Evolutionary conservation across 2,113 vertebrate species (phyloP).

Genomic region (Pseudorasbora parva): DNA sequence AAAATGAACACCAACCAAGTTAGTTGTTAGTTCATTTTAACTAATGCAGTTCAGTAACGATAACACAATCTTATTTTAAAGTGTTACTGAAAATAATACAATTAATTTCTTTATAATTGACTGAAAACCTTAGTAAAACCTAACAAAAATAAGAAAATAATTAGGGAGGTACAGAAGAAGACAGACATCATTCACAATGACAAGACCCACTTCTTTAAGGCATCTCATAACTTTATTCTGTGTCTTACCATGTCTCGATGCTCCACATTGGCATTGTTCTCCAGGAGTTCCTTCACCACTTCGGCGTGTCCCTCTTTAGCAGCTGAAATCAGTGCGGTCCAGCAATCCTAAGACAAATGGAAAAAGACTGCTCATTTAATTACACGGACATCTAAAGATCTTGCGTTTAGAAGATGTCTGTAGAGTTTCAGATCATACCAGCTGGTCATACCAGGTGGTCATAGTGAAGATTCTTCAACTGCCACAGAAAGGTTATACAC

Average conservation of each 20-base stretch:
- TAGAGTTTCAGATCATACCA: conserved; percentile 66
- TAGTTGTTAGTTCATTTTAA: too few species aligned
- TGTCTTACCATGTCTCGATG: conserved; percentile 92
- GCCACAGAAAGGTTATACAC: neutral
- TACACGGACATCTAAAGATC: conserved; percentile 2
- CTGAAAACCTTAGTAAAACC: neutral
- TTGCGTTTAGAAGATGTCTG: neutral
- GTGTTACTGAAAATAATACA: too few species aligned
- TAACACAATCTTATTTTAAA: too few species aligned
- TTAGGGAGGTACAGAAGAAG: neutral
- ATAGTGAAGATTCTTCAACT: conserved; percentile 53
- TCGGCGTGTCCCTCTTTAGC: conserved; percentile 92
- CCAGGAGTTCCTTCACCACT: conserved; percentile 88
- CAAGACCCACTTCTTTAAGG: neutral
- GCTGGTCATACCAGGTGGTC: conserved; percentile 75
- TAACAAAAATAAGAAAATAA: too few species aligned
- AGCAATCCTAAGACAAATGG: conserved; percentile 85
- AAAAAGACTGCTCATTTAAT: neutral
- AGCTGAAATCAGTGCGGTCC: conserved; percentile 96
- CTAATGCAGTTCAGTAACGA: too few species aligned
- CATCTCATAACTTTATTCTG: neutral
- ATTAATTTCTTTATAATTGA: neutral
- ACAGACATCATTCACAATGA: neutral
- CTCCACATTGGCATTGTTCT: conserved; percentile 86
- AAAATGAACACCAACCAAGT: too few species aligned